Percentiles rank a stretch among this genome's conserved stretches.
phyloP scores from a whole-genome alignment of 2,113 vertebrate genomes.

The Microcebus murinus region DNA sequence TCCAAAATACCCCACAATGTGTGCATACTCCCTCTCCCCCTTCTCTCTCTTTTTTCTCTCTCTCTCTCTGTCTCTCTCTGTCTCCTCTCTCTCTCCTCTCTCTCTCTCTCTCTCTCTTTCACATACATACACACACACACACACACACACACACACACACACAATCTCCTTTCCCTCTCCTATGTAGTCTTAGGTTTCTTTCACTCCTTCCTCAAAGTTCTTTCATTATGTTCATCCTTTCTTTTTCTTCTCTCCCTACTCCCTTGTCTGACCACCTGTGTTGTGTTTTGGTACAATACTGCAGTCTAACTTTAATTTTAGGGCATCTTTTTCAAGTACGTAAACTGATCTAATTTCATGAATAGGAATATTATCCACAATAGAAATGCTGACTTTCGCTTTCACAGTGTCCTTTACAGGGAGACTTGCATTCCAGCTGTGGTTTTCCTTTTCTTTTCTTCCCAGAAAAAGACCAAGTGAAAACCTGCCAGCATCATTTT shows the following conservation, averaged over 20 bases:
- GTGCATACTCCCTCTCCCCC: not conserved
- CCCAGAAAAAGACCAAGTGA: conserved; percentile 38
- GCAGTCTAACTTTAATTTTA: conserved; percentile 33
- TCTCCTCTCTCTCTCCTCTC: no score
- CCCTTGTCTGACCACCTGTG: not conserved
- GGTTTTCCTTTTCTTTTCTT: conserved; percentile 50
- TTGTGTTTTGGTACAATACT: not conserved
- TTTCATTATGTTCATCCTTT: not conserved
- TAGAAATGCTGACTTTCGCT: conserved; percentile 66
- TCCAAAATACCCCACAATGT: not conserved
- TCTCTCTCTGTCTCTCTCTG: not conserved
- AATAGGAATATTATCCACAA: not conserved
- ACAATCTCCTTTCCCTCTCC: not conserved
- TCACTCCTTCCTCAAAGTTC: not conserved
- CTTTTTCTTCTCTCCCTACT: not conserved
- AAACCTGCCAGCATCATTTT: conserved; percentile 65
- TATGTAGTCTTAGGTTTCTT: not conserved
- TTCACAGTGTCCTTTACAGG: not conserved
- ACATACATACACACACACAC: accelerated
- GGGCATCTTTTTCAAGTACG: conserved; percentile 41
- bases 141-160: accelerated
- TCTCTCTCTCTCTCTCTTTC: not conserved
- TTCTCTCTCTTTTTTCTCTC: not conserved
- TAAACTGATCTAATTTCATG: conserved; percentile 37
- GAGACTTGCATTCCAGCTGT: conserved; percentile 40